Percentiles rank a stretch among this genome's conserved stretches.
These are phyloP conservation scores for Habrosyne pyritoides DNA, from an alignment of 2,888 invertebrate genomes.

Conservation along the genomic window DNA sequence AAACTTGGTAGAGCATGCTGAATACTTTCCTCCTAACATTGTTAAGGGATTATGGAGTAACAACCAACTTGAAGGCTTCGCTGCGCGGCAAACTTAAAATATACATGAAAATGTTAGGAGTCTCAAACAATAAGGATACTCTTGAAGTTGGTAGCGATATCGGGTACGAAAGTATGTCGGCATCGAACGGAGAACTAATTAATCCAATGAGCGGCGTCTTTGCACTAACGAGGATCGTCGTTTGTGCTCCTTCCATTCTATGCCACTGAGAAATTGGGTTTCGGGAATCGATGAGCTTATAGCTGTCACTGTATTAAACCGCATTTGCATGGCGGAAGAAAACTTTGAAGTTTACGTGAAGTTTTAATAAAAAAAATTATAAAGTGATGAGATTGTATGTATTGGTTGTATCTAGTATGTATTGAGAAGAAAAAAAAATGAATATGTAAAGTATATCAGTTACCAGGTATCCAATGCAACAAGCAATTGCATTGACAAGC, in stretches of 20 bases:
- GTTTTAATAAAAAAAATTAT: no score
- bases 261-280: slow-evolving; percentile 65
- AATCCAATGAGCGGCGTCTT: slow-evolving; percentile 78
- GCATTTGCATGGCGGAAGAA: not conserved
- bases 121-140: slow-evolving; percentile 59
- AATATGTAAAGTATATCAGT: no score
- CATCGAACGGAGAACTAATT: slow-evolving; percentile 72
- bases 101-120: slow-evolving; percentile 63
- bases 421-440: no score
- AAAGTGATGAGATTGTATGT: no score
- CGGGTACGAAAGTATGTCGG: slow-evolving; percentile 60
- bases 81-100: slow-evolving; percentile 61
- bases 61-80: slow-evolving; percentile 50
- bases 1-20: slow-evolving; percentile 51
- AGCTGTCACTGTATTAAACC: slow-evolving; percentile 5
- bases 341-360: not conserved
- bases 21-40: slow-evolving; percentile 64
- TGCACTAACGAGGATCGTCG: slow-evolving; percentile 76
- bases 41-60: slow-evolving; percentile 64
- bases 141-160: slow-evolving; percentile 43
- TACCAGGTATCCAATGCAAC: no score
- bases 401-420: no score
- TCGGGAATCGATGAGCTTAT: slow-evolving; percentile 52
- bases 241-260: slow-evolving; percentile 60
- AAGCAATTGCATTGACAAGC: no score